Evolutionary conservation across 2,113 vertebrate genomes (phyloP), one percentile per base, ranked within the genome.

Genomic region (Atherinomorus stipes): DNA sequence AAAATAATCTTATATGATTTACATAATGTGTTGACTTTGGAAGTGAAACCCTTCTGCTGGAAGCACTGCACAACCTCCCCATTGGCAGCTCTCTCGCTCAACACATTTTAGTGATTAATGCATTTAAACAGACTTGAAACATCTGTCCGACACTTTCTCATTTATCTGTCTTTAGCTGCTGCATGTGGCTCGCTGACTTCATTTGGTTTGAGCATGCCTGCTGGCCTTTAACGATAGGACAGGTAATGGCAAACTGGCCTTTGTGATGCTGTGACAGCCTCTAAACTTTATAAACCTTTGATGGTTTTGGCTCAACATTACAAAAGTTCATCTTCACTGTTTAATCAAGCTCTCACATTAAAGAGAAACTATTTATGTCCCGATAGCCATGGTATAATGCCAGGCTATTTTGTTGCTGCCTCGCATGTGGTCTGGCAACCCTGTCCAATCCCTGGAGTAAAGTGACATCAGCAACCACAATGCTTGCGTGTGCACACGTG

Each of bases 1-100:
- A 85, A 88, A 90, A 86, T 77, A 64, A 89, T 89, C 78, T 79
- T 62, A 86, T 85, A 88, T 59, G 86, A 90, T 93, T 87, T 89
- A 86, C 84, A 91, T 91, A 91, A 93, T 91, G 85, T 93, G 89
- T 90, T 92, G 88, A 90, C 88, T 90, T 91, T 93, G 91, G 90
- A 91, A 89, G 18, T 0, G 57, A 81, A 69, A 80, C 64, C 50
- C 7, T 64, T 90, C 76, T 56, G 83, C 83, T 87, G 81, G 81
- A 89, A 73, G 57, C 73, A 80, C 68, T 49, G 67, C 80, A 79
- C 56, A 71, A 38, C 66, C 64, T 81, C 72, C 81, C 86, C 67
- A 63, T 59, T 91, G 87, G 88, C 90, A 89, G 80, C 86, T 44
- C 63, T 76, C 51, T 73, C 63, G 19, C 83, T 75, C 71, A n/a